Evolutionary conservation across 1,140 invertebrate genomes (phyloP), one percentile per base, ranked within the genome.

Genomic region (Lepidotrigona ventralis): DNA sequence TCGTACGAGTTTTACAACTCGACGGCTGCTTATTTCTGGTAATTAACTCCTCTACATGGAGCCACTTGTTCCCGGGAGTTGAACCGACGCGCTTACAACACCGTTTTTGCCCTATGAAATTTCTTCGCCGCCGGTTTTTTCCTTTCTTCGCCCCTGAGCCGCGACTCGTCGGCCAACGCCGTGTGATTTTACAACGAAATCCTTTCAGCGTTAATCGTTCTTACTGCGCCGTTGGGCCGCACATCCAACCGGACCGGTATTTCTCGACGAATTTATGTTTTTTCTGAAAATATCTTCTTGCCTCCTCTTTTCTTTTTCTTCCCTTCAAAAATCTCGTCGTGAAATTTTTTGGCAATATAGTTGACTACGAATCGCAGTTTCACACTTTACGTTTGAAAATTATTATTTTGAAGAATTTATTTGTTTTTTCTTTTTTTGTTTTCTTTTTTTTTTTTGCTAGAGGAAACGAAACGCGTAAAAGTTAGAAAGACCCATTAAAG

Each of bases 21-120:
- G 74, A 39, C 81, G 81, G 81, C 81, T 68, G 81, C 75, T 83
- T 78, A 83, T 83, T 83, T 78, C 81, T 78, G 81, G 81, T 78
- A 83, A 83, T 83, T 83, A 83, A 83, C 81, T 70, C 39, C 46
- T 78, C 74, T 78, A 83, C 64, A 83, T 33, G 81, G 74, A 26
- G 74, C 66, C 81, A 70, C 81, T 83, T 83, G 81, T 83, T 83
- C 81, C 81, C 66, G 81, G 75, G 81, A 83, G 81, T 83, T 71
- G 74, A 78, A 78, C 39, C 81, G 81, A 39, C 81, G 23, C 74
- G 74, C 39, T 68, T 71, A 70, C 75, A 83, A 83, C 81, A 83
- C 81, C 81, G 81, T 83, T 83, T 83, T 83, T 83, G 81, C 66
- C 11, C 12, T 46, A 64, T 78, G 74, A 78, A 83, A 83, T 83